Evolutionary conservation across 2,797 vertebrate genomes (phyloP).

Genomic region (Loris lydekkerianus): DNA sequence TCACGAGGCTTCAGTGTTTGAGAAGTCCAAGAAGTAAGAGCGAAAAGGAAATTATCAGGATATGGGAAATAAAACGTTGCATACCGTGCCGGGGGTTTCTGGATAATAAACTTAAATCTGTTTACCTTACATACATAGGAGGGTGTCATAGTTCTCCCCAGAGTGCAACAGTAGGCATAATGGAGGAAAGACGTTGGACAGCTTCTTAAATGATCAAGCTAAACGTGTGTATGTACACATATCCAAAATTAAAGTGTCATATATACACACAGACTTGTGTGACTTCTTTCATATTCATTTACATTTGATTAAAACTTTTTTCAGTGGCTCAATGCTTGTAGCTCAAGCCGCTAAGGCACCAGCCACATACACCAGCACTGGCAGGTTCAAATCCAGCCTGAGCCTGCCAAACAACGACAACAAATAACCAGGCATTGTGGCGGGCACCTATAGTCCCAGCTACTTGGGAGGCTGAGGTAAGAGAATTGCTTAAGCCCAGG

Average conservation of each 20-base stretch:
- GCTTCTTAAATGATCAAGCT: slow-evolving; percentile 48
- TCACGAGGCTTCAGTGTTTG: neutral
- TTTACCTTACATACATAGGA: neutral
- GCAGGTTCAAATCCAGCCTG: too few relatives aligned
- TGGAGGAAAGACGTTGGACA: neutral
- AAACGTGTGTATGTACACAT: neutral
- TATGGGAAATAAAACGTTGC: neutral
- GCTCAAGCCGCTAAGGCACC: too few relatives aligned
- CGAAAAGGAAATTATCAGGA: neutral
- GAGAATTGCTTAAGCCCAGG: too few relatives aligned
- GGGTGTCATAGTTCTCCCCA: neutral
- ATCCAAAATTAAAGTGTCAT: slow-evolving; percentile 61
- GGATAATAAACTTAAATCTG: neutral
- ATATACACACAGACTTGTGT: neutral
- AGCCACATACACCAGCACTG: too few relatives aligned
- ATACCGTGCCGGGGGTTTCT: neutral
- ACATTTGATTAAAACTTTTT: slow-evolving; percentile 20
- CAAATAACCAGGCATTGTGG: too few relatives aligned
- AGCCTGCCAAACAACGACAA: too few relatives aligned
- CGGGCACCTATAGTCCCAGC: too few relatives aligned
- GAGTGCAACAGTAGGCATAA: neutral
- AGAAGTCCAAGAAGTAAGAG: neutral
- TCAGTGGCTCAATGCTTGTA: neutral
- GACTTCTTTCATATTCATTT: slow-evolving; percentile 33
- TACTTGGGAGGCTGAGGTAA: too few relatives aligned